phyloP scores from a whole-genome alignment of 2,797 vertebrate species.

The Gallinago stenura region DNA sequence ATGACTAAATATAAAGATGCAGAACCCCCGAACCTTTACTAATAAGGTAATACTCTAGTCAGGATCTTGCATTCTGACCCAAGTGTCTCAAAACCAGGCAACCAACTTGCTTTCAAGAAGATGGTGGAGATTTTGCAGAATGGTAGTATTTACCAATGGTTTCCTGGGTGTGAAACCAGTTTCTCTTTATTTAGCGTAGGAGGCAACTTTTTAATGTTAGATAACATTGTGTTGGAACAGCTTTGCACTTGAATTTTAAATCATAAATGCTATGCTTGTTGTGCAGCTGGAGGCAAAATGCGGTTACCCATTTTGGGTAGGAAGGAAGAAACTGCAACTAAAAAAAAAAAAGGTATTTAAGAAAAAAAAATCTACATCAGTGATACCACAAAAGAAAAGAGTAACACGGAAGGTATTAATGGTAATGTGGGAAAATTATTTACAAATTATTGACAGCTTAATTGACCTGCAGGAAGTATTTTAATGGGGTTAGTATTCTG shows the following conservation, averaged over 20 bases:
- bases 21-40: neutral
- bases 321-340: neutral
- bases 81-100: neutral
- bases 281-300: conserved; percentile 8
- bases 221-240: neutral
- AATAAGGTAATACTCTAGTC: neutral
- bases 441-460: conserved; percentile 18
- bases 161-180: neutral
- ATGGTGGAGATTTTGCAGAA: neutral
- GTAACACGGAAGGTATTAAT: neutral
- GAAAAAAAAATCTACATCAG: neutral
- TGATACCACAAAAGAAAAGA: neutral
- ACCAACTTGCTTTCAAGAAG: neutral
- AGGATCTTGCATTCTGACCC: neutral
- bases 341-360: neutral
- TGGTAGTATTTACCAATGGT: neutral
- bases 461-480: neutral
- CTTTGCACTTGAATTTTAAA: neutral
- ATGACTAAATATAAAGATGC: neutral
- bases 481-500: conserved; percentile 7
- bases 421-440: conserved; percentile 25
- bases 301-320: neutral
- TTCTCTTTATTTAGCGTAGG: neutral
- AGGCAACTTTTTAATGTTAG: neutral
- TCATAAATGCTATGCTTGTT: neutral